Conservation (phyloP, 1,140 invertebrate genomes). For the Alviniconcha marisindica region DNA sequence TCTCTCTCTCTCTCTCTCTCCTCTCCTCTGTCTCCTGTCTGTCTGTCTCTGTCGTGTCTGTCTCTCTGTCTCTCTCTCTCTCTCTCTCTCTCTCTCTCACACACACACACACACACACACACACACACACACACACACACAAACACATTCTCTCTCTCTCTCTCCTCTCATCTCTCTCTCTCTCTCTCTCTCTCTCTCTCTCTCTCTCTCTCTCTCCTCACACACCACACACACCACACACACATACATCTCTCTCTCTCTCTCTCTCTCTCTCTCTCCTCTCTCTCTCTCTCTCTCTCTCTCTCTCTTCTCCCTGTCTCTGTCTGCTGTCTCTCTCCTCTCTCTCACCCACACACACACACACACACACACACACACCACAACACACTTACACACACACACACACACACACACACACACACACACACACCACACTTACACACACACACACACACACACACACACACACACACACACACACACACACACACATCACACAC, state of each 20-base stretch:
- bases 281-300: constrained; percentile 29
- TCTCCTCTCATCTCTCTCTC: background rate
- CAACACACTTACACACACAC: constrained; percentile 2
- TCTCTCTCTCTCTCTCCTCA: constrained; percentile 29
- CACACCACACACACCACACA: no score
- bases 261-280: constrained; percentile 22
- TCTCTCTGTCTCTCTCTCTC: background rate
- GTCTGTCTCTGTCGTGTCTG: background rate
- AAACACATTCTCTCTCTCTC: background rate
- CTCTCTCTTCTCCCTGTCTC: background rate
- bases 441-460: background rate
- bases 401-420: constrained; percentile 11
- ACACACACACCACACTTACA: background rate
- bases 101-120: background rate
- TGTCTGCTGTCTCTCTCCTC: background rate
- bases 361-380: background rate
- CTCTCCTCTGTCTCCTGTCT: background rate
- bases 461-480: constrained; percentile 26
- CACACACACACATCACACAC: background rate
- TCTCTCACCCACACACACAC: constrained; percentile 5
- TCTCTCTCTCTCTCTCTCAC: background rate
- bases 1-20: background rate
- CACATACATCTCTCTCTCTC: no score
- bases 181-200: constrained; percentile 10
- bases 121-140: no score